phyloP scores from a whole-genome alignment of 2,113 vertebrate species.

The Casuarius casuarius region DNA sequence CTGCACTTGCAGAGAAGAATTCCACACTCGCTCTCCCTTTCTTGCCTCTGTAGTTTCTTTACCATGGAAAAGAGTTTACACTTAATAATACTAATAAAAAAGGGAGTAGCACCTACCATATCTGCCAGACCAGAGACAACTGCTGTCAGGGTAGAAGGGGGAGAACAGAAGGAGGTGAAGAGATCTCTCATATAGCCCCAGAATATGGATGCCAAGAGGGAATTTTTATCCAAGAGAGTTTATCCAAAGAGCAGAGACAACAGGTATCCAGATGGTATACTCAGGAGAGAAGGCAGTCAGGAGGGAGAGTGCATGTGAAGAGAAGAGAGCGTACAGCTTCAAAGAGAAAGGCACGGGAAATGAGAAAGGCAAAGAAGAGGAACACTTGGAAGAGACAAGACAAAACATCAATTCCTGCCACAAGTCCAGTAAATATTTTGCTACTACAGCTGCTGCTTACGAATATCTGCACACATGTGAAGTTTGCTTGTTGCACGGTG shows the following conservation, averaged over 20 bases:
- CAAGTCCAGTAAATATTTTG: conserved; percentile 3
- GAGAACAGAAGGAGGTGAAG: rapidly evolving
- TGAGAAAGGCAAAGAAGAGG: background rate
- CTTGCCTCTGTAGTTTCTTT: background rate
- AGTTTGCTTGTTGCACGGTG: background rate
- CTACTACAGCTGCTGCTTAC: background rate
- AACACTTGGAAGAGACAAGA: background rate
- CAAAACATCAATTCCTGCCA: background rate
- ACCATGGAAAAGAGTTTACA: background rate
- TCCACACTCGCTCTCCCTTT: background rate
- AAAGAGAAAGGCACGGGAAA: background rate
- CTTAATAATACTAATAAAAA: background rate
- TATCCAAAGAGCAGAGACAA: background rate
- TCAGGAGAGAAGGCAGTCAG: background rate
- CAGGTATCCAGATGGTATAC: background rate
- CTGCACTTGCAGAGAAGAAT: background rate
- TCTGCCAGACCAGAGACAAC: background rate
- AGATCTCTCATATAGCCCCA: background rate
- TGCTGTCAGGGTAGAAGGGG: background rate
- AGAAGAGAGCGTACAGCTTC: background rate
- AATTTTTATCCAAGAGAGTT: background rate
- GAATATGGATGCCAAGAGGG: background rate
- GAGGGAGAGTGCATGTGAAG: background rate
- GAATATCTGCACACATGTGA: background rate
- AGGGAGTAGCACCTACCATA: background rate